Base-by-base conservation (phyloP, 92 coral and sea anemone species). In the Epizoanthus rinbou region DNA sequence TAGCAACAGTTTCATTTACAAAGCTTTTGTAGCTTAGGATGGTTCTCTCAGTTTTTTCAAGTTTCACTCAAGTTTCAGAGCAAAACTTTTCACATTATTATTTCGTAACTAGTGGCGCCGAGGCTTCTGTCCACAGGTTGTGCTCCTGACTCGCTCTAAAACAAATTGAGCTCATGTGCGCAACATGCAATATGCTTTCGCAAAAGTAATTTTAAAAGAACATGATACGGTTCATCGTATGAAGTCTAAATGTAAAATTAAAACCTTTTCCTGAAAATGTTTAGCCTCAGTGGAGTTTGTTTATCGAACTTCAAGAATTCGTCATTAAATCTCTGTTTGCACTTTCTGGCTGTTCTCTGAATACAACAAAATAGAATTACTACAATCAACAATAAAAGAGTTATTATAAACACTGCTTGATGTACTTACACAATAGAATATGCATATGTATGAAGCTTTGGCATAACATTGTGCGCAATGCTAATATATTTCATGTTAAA, bases 361-460 rank as follows among this genome's bases (percentile, higher is more conserved):
- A 75, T 57, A 33, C 31, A 71, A 69, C 13, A 47, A 39, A 24
- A 37, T 39, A 39, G 13, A 60, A 78, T 37, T 41, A 35, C 82
- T 78, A 21, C 70, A 22, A 78, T 63, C 25, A 78, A 78, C 82
- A 78, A 23, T 16, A 22, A 62, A 78, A 60, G 52, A 63, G 66
- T 56, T 39, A 54, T 28, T 62, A 78, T 69, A 78, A 78, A 78
- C 82, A 78, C 70, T 21, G 57, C 21, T 76, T 78, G 41, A 62
- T 78, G 71, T 78, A 78, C 82, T 60, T 43, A 62, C 50, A 63
- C 70, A 60, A 60, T n/a, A 37, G 53, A 41, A 41, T 10, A 58
- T 76, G 23, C 2, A 18, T 41, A 39, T 78, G 5, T 41, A 78
- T 60, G 45, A 17, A 21, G 15, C 25, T 25, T 17, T 50, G 37